A percentile compares a stretch with the other conserved stretches of the same genome.
phyloP scores from a whole-genome alignment of 1,140 invertebrate genomes.

The Acromyrmex charruanus region DNA sequence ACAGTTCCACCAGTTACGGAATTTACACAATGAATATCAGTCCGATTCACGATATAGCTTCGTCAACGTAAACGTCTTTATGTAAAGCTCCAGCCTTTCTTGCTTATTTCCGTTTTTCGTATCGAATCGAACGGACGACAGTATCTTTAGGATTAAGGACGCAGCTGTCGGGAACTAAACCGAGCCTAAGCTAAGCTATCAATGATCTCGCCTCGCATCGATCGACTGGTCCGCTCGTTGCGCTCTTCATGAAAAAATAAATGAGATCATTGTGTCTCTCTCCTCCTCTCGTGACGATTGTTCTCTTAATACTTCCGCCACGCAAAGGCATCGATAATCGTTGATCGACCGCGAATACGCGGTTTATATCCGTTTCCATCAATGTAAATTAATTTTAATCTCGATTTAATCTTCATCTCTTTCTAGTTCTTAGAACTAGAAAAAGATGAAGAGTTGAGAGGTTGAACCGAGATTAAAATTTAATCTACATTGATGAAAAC shows the following conservation, averaged over 20 bases:
- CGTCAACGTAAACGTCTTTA: neutral
- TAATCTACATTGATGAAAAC: no score
- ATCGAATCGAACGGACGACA: neutral
- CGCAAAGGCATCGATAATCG: constrained; percentile 72
- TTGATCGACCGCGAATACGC: constrained; percentile 69
- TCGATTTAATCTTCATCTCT: no score
- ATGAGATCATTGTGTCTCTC: constrained; percentile 74
- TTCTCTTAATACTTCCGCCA: constrained; percentile 33
- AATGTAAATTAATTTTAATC: neutral
- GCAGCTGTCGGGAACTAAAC: constrained; percentile 42
- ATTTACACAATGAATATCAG: constrained; percentile 2
- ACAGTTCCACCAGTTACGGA: neutral
- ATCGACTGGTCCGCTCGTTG: constrained; percentile 23
- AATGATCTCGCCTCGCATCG: constrained; percentile 23
- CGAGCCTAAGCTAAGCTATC: constrained; percentile 28
- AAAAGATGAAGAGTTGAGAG: no score
- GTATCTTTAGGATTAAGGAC: constrained; percentile 27
- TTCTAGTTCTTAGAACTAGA: no score
- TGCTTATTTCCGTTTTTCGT: neutral
- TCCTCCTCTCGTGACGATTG: constrained; percentile 23
- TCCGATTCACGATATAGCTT: neutral
- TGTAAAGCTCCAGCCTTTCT: neutral
- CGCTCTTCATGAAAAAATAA: constrained; percentile 67
- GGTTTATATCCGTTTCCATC: neutral
- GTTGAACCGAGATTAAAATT: no score